Percentiles rank a stretch among this genome's conserved stretches.
phyloP scores from a whole-genome alignment of 1,140 invertebrate genomes.

The Temnothorax longispinosus region DNA sequence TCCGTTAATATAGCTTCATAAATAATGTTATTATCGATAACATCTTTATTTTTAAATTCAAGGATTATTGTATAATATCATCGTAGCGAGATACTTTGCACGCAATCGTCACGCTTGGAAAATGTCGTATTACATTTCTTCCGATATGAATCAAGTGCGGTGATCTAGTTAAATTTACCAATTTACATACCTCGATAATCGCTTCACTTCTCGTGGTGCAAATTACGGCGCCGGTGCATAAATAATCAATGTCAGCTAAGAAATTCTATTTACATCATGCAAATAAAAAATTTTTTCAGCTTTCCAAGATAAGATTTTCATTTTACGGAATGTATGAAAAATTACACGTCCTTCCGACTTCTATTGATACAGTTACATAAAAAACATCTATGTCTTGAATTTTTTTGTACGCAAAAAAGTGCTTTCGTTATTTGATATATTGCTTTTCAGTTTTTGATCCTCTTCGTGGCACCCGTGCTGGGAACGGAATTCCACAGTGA shows the following conservation, averaged over 20 bases:
- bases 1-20: background rate
- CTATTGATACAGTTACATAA: background rate
- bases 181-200: background rate
- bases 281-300: background rate
- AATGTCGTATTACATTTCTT: background rate
- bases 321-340: background rate
- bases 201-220: background rate
- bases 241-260: background rate
- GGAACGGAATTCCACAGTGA: slow-evolving; percentile 32
- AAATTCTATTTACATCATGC: background rate
- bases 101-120: background rate
- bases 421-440: background rate
- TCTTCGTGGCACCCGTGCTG: slow-evolving; percentile 45
- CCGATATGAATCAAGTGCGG: background rate
- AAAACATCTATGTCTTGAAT: background rate
- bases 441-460: slow-evolving; percentile 46
- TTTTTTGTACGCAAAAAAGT: background rate
- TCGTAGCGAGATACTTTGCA: background rate
- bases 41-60: background rate
- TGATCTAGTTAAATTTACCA: background rate
- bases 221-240: background rate
- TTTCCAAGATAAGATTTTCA: background rate
- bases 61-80: background rate
- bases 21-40: background rate
- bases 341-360: background rate